phyloP scores from a whole-genome alignment of 2,888 invertebrate genomes.

The Drosophila buzzatii region DNA sequence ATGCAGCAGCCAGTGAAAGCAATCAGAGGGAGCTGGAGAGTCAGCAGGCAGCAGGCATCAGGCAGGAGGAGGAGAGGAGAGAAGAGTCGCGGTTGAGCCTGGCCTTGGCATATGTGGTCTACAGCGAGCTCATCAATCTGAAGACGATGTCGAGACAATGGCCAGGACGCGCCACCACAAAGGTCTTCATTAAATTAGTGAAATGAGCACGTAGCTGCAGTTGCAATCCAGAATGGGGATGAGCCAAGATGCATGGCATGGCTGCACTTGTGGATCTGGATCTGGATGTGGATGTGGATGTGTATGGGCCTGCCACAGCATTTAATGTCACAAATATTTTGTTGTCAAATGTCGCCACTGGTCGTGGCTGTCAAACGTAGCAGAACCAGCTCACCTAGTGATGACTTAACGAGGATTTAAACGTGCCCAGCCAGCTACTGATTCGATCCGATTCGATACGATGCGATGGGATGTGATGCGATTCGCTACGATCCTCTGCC shows the following conservation, averaged over 20 bases:
- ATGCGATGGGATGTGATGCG: slow-evolving; percentile 3
- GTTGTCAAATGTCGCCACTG: slow-evolving; percentile 74
- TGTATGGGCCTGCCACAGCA: slow-evolving; percentile 39
- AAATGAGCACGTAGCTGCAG: slow-evolving; percentile 66
- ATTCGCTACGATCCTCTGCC: neutral
- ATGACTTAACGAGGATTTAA: slow-evolving; percentile 76
- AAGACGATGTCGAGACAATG: slow-evolving; percentile 64
- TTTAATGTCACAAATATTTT: slow-evolving; percentile 80
- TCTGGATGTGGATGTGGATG: slow-evolving; percentile 8
- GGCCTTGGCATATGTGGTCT: slow-evolving; percentile 49
- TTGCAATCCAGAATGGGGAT: slow-evolving; percentile 17
- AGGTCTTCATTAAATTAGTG: slow-evolving; percentile 83
- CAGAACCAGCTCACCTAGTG: slow-evolving; percentile 59
- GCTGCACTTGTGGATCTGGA: slow-evolving; percentile 3
- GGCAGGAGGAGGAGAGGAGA: slow-evolving; percentile 3
- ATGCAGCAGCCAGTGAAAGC: slow-evolving; percentile 60
- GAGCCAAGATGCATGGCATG: slow-evolving; percentile 10
- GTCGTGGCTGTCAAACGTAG: slow-evolving; percentile 48
- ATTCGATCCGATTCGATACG: slow-evolving; percentile 3
- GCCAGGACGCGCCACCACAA: slow-evolving; percentile 70
- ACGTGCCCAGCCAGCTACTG: slow-evolving; percentile 30
- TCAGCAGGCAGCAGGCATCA: slow-evolving; percentile 13
- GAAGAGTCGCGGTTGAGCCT: neutral
- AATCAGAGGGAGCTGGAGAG: slow-evolving; percentile 7
- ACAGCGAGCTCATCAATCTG: slow-evolving; percentile 73